Conservation (phyloP, 1,140 invertebrate species). For the Drepana arcuata region DNA sequence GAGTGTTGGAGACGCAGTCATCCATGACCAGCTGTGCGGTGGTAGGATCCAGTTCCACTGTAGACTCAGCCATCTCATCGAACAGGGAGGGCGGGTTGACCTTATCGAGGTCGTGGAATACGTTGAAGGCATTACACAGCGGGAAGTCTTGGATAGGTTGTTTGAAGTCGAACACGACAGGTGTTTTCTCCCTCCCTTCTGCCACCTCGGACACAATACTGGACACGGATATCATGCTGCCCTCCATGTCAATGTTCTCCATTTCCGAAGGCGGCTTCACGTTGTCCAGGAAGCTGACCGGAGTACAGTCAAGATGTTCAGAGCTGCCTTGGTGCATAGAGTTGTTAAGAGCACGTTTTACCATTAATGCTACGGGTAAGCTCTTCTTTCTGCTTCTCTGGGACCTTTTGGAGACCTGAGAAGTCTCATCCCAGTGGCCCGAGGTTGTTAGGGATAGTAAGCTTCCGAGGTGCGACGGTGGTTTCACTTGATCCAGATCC, state of each 20-base stretch:
- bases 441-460: conserved; percentile 75
- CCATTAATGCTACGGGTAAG: conserved; percentile 78
- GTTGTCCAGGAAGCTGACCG: conserved; percentile 78
- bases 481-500: conserved; percentile 83
- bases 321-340: conserved; percentile 74
- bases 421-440: conserved; percentile 60
- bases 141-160: conserved; percentile 65
- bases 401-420: conserved; percentile 49
- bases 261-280: conserved; percentile 87
- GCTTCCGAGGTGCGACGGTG: conserved; percentile 83
- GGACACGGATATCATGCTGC: conserved; percentile 86
- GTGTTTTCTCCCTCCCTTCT: conserved; percentile 65
- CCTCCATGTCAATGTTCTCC: conserved; percentile 85
- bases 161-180: conserved; percentile 70
- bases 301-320: conserved; percentile 74
- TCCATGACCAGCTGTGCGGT: conserved; percentile 70
- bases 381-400: conserved; percentile 75
- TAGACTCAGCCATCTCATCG: conserved; percentile 83
- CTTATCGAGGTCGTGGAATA: conserved; percentile 81
- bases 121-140: conserved; percentile 65
- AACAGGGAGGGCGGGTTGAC: conserved; percentile 87
- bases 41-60: conserved; percentile 71
- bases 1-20: conserved; percentile 67
- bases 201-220: conserved; percentile 86
- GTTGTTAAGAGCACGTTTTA: conserved; percentile 77